Conservation (phyloP, 92 coral and sea anemone species). For the Palythoa caribaeorum region DNA sequence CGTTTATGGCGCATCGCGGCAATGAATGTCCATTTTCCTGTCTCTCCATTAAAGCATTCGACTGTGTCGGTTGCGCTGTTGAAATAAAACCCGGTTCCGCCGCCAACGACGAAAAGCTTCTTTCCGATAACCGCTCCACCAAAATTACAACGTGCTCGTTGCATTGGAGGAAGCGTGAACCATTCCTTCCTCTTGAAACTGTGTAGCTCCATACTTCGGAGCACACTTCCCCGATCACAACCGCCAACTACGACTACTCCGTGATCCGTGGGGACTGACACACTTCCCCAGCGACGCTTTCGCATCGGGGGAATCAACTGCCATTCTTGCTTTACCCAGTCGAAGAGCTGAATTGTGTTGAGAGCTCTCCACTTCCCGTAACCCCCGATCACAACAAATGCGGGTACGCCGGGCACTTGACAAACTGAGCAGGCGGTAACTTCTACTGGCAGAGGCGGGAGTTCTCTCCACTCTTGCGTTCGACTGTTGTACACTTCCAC, state of each 20-base stretch:
- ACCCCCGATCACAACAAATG: constrained; percentile 79
- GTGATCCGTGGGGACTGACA: constrained; percentile 75
- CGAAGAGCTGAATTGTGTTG: constrained; percentile 79
- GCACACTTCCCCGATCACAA: constrained; percentile 86
- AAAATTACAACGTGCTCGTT: constrained; percentile 81
- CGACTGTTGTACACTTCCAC: constrained; percentile 73
- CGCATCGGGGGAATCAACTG: constrained; percentile 77
- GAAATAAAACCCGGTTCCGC: constrained; percentile 88
- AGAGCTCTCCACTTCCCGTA: constrained; percentile 89
- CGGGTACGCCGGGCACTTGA: constrained; percentile 67
- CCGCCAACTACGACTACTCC: constrained; percentile 88
- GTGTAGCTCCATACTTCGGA: constrained; percentile 81
- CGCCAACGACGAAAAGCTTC: constrained; percentile 79
- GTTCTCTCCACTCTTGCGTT: constrained; percentile 58
- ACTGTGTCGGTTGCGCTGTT: constrained; percentile 87
- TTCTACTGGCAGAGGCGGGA: constrained; percentile 75
- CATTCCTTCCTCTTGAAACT: constrained; percentile 77
- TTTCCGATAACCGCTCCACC: constrained; percentile 77
- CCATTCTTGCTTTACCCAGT: constrained; percentile 85
- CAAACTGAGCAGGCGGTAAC: constrained; percentile 83
- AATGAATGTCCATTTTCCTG: constrained; percentile 76
- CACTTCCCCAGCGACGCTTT: constrained; percentile 87
- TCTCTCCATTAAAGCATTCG: constrained; percentile 79
- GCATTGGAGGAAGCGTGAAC: constrained; percentile 80
- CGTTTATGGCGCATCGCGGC: constrained; percentile 88